phyloP scores from a whole-genome alignment of 2,888 invertebrate species.

The Mesopsocus fuscifrons region DNA sequence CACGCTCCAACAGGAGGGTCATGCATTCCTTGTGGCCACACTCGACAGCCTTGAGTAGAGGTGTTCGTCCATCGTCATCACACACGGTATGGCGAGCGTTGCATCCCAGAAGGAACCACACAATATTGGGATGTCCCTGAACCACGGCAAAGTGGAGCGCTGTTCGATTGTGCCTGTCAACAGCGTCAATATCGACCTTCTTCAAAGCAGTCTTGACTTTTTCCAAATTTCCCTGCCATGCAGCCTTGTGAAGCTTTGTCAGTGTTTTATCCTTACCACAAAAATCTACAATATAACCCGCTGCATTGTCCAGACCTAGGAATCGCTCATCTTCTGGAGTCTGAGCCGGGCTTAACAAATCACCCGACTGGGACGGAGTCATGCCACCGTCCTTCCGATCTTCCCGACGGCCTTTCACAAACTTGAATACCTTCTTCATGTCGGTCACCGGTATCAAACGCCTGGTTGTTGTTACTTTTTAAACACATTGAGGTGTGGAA shows the following conservation, averaged over 20 bases:
- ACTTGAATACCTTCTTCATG: slow-evolving; percentile 22
- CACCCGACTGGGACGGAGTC: slow-evolving; percentile 11
- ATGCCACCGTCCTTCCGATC: slow-evolving; percentile 18
- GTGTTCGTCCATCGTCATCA: slow-evolving; percentile 21
- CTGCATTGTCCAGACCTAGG: slow-evolving; percentile 9
- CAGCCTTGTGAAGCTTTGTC: slow-evolving; percentile 21
- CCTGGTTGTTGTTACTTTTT: no score
- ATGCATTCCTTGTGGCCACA: slow-evolving; percentile 20
- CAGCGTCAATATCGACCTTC: slow-evolving; percentile 19
- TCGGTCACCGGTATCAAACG: no score
- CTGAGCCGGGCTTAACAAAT: slow-evolving; percentile 11
- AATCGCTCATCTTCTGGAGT: slow-evolving; percentile 11
- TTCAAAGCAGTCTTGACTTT: slow-evolving; percentile 20
- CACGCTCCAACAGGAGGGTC: slow-evolving; percentile 19
- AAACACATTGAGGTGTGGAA: neutral
- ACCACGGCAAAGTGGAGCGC: slow-evolving; percentile 22
- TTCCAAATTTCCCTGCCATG: slow-evolving; percentile 21
- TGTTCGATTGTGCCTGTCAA: slow-evolving; percentile 20
- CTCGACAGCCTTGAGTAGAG: slow-evolving; percentile 22
- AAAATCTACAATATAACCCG: slow-evolving; percentile 19
- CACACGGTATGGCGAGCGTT: slow-evolving; percentile 19
- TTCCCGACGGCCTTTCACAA: slow-evolving; percentile 21
- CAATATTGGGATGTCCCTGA: slow-evolving; percentile 21
- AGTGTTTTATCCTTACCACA: slow-evolving; percentile 20
- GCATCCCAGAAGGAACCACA: slow-evolving; percentile 21